Base-by-base conservation (phyloP, 2,888 invertebrate species). In the Trissonchulus latispiculum region DNA sequence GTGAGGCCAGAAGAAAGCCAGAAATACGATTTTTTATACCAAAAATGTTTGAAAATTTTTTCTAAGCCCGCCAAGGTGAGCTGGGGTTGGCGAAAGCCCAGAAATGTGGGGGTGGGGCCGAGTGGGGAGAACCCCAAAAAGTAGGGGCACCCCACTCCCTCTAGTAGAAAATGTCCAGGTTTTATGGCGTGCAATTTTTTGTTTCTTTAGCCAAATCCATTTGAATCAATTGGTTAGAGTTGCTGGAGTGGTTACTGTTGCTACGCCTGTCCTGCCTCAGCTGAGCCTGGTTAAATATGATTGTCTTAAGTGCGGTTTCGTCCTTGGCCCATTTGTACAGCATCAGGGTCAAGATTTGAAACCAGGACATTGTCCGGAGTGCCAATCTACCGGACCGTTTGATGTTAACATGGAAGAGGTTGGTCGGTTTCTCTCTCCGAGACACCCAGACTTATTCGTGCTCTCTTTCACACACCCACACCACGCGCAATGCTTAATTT, bases 351-450 rank as follows among this genome's bases (percentile, higher is more conserved):
- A 91, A 1, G 99, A 99, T 86, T 91, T 96, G 0, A 93, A 91
- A 81, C 99, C 99, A 0, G 94, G 93, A 0, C 91, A 92, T 0
- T 99, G 99, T 86, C 97, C 97, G 0, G 95, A 97, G 82, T 99
- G 97, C 88, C 97, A 99, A 83, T 94, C 94, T 80, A 86, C 87
- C 73, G 97, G 97, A 0, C 97, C 96, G 0, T 99, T 97, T 84
- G 85, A 94, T 90, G 90, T 99, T 35, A 99, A 99, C 83, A 96
- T 97, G 93, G 97, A 97, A 80, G 84, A 87, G 82, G 86, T 86
- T 72, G 71, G 76, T 61, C 29, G 28, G 8, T 2, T n/a, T n/a
- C n/a, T n/a, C n/a, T n/a, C n/a, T n/a, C n/a, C n/a, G n/a, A n/a
- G n/a, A n/a, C n/a, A n/a, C n/a, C n/a, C n/a, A n/a, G n/a, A n/a